These are phyloP conservation scores for Chascanopsetta lugubris DNA, from an alignment of 2,113 vertebrate genomes.

Conservation along the genomic window DNA sequence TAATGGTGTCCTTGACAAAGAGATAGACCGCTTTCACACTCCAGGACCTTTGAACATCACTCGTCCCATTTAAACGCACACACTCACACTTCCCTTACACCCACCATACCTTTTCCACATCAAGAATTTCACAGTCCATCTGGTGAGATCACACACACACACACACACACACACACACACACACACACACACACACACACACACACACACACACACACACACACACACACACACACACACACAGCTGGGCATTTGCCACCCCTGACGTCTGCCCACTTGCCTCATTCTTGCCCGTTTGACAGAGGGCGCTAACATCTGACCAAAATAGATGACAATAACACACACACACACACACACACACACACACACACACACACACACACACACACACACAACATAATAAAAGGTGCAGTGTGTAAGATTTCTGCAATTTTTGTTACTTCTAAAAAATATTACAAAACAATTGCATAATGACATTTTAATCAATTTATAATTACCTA, in stretches of 20 bases:
- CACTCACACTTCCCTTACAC: conserved; percentile 14
- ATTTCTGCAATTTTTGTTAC: no score
- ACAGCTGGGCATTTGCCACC: conserved; percentile 23
- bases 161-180: conserved; percentile 34
- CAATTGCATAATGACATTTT: no score
- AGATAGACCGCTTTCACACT: conserved; percentile 74
- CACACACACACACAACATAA: no score
- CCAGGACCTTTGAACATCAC: conserved; percentile 57
- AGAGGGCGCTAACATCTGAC: conserved; percentile 29
- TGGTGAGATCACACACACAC: conserved; percentile 12
- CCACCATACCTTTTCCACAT: conserved; percentile 32
- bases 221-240: conserved; percentile 18
- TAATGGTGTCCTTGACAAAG: conserved; percentile 81
- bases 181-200: not conserved
- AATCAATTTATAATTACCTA: no score
- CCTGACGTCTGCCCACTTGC: not conserved
- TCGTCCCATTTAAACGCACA: conserved; percentile 27
- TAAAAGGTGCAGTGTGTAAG: no score
- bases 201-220: conserved; percentile 22
- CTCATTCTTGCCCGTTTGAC: not conserved
- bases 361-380: not conserved
- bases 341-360: not conserved
- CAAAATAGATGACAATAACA: conserved; percentile 7
- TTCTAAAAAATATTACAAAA: no score
- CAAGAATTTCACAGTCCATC: conserved; percentile 48